These are phyloP conservation scores for Atta cephalotes DNA, from an alignment of 1,140 invertebrate species.

Conservation along the genomic window DNA sequence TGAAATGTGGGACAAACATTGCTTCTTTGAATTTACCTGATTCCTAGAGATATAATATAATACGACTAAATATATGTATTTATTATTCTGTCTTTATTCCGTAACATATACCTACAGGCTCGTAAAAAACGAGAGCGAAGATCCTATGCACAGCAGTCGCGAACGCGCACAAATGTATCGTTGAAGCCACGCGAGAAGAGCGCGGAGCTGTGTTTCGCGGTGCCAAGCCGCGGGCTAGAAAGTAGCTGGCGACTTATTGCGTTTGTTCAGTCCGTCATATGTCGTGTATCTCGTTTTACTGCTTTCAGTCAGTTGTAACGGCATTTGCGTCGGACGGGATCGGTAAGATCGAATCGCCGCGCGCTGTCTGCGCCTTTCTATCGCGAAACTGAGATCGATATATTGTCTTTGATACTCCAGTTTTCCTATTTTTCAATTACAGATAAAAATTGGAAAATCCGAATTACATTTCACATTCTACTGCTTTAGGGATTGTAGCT, in stretches of 20 bases:
- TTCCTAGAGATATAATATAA: too few relatives aligned
- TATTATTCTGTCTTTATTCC: background rate
- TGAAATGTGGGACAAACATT: too few relatives aligned
- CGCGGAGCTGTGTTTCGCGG: slow-evolving; percentile 29
- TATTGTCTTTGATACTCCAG: background rate
- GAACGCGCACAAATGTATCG: slow-evolving; percentile 31
- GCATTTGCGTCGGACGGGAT: slow-evolving; percentile 68
- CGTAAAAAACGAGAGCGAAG: background rate
- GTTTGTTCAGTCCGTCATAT: slow-evolving; percentile 60
- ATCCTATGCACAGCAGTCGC: background rate
- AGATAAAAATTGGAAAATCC: slow-evolving; percentile 5
- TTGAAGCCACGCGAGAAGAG: slow-evolving; percentile 38
- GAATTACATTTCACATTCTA: background rate
- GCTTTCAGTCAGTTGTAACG: slow-evolving; percentile 62
- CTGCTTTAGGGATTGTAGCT: background rate
- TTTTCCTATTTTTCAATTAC: background rate
- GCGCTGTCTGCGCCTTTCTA: background rate
- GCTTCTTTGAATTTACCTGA: too few relatives aligned
- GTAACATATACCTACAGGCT: background rate
- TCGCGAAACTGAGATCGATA: slow-evolving; percentile 5
- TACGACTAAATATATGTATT: background rate
- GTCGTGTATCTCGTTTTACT: slow-evolving; percentile 44
- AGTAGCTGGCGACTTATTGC: slow-evolving; percentile 72
- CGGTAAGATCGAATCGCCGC: slow-evolving; percentile 54
- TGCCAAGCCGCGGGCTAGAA: slow-evolving; percentile 75